phyloP scores from a whole-genome alignment of 2,113 vertebrate genomes.

The Mormyrus lacerda region DNA sequence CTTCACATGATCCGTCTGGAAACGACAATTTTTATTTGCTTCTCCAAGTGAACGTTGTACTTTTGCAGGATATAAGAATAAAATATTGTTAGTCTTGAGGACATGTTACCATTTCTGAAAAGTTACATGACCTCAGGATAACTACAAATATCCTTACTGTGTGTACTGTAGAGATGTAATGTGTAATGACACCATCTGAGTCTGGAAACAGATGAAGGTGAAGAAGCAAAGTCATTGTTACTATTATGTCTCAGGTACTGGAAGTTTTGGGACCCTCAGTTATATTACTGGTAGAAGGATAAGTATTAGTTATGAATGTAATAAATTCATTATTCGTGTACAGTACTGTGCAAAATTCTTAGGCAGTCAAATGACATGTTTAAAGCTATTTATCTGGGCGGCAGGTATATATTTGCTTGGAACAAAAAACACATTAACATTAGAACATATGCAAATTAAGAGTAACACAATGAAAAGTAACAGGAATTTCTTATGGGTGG shows the following conservation, averaged over 20 bases:
- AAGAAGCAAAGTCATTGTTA: neutral
- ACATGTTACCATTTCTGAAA: neutral
- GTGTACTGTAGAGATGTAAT: neutral
- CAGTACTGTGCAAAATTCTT: neutral
- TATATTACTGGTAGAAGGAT: neutral
- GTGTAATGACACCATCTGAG: neutral
- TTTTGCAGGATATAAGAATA: neutral
- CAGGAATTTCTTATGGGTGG: neutral
- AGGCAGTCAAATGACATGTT: neutral
- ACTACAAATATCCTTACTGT: neutral
- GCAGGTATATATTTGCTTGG: neutral
- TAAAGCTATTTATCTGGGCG: neutral
- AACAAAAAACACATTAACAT: neutral
- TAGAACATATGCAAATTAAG: neutral
- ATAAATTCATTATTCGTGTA: neutral
- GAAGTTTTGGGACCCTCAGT: neutral
- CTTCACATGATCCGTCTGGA: neutral
- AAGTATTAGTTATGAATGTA: neutral
- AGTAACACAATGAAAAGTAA: neutral
- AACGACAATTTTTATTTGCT: neutral
- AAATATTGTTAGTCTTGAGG: neutral
- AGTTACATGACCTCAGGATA: neutral
- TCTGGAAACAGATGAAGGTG: neutral
- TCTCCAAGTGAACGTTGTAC: neutral
- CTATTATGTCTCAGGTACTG: neutral